Percentiles rank a stretch among this genome's conserved stretches.
These are phyloP conservation scores for Leiothrix lutea DNA, from an alignment of 2,113 vertebrate species.

Conservation along the genomic window DNA sequence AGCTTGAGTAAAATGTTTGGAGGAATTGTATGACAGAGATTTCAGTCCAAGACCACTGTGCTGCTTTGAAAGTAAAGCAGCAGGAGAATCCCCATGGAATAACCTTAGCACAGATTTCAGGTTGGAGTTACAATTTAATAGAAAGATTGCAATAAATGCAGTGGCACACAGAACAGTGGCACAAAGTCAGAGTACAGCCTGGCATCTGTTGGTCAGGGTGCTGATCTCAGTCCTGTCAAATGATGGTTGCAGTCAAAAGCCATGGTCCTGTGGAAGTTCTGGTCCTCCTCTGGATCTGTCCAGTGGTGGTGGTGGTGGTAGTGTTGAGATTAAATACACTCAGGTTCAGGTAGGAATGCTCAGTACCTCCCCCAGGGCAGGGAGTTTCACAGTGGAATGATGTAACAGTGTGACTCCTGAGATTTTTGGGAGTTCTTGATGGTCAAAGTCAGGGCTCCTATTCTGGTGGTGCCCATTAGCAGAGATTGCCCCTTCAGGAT, in stretches of 20 bases:
- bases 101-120: neutral
- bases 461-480: neutral
- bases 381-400: neutral
- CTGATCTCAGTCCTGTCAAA: neutral
- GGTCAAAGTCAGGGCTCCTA: rapidly evolving
- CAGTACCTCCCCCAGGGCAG: neutral
- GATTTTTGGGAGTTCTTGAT: neutral
- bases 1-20: neutral
- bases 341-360: neutral
- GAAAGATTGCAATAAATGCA: neutral
- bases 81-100: neutral
- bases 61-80: neutral
- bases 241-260: neutral
- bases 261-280: neutral
- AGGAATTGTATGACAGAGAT: neutral
- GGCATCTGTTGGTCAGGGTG: neutral
- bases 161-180: neutral
- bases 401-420: neutral
- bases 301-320: neutral
- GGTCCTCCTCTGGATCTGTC: neutral
- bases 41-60: neutral
- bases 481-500: neutral
- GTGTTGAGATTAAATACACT: rapidly evolving
- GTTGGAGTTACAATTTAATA: neutral
- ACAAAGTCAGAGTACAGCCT: neutral